Evolutionary conservation across 2,797 vertebrate species (phyloP).

Genomic region (Rhynchonycteris naso): DNA sequence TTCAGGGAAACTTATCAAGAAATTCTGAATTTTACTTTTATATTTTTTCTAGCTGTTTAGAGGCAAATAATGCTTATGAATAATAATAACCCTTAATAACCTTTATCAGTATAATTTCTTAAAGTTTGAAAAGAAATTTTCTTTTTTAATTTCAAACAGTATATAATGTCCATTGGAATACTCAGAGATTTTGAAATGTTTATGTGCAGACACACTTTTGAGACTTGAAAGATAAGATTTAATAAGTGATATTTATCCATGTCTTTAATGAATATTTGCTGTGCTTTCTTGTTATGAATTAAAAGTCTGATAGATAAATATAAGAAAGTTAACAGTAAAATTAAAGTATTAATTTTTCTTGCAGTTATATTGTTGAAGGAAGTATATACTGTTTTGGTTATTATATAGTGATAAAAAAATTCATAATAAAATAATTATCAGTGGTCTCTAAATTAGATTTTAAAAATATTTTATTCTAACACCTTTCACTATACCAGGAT

Average conservation of each 20-base stretch:
- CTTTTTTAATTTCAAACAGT: background rate
- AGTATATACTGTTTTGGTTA: background rate
- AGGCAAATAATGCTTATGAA: background rate
- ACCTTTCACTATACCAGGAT: background rate
- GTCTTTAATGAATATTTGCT: slow-evolving; percentile 8
- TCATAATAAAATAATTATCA: background rate
- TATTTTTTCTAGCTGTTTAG: background rate
- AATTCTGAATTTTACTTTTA: slow-evolving; percentile 20
- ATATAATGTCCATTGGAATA: background rate
- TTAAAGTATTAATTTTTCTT: slow-evolving; percentile 25
- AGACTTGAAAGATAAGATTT: background rate
- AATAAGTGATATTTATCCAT: background rate
- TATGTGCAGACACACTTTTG: background rate
- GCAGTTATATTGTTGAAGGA: background rate
- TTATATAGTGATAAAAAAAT: background rate
- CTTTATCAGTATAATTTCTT: background rate
- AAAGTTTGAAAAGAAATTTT: background rate
- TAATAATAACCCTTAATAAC: background rate
- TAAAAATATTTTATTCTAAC: slow-evolving; percentile 16
- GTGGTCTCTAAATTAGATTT: slow-evolving; percentile 39
- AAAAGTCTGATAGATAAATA: slow-evolving; percentile 1
- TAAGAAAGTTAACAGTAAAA: background rate
- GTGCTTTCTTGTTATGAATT: slow-evolving; percentile 14
- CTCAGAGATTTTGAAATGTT: background rate
- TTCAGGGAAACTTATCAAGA: background rate